A percentile compares a stretch with the other conserved stretches of the same genome.
Conservation (phyloP, 2,797 vertebrate genomes). For the Acanthopagrus latus region DNA sequence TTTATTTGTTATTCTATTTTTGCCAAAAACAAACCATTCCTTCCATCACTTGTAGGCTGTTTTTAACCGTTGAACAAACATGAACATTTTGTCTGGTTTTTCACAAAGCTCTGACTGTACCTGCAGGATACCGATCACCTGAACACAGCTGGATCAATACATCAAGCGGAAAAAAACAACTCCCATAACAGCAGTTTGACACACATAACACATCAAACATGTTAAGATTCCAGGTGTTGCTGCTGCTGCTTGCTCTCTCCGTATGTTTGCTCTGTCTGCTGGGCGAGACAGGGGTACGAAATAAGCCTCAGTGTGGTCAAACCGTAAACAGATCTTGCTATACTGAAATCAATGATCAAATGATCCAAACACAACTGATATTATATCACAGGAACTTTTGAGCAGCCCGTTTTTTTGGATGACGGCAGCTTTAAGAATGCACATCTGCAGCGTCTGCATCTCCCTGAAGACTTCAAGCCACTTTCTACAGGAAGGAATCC, state of each 20-base stretch:
- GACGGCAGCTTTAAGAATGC: slow-evolving; percentile 46
- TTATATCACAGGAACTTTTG: not conserved
- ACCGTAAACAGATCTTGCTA: not conserved
- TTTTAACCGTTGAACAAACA: not conserved
- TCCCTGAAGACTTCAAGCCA: slow-evolving; percentile 47
- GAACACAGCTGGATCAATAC: not conserved
- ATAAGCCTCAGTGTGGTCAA: not conserved
- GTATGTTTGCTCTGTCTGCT: not conserved
- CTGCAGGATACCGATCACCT: slow-evolving; percentile 10
- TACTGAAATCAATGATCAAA: slow-evolving; percentile 16
- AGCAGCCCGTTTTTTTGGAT: slow-evolving; percentile 22
- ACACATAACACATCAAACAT: slow-evolving; percentile 5
- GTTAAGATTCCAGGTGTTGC: not conserved
- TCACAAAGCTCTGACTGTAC: not conserved
- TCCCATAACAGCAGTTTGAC: slow-evolving; percentile 33
- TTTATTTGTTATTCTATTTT: not conserved
- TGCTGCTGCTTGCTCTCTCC: slow-evolving; percentile 12
- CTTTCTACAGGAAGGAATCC: slow-evolving; percentile 44
- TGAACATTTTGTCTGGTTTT: not conserved
- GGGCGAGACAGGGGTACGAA: not conserved
- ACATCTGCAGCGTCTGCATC: slow-evolving; percentile 61
- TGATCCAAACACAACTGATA: slow-evolving; percentile 21
- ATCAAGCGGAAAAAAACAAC: not conserved
- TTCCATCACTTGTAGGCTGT: not conserved
- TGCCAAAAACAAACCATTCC: not conserved